phyloP scores from a whole-genome alignment of 2,797 vertebrate species.

The Acrocephalus scirpaceus region DNA sequence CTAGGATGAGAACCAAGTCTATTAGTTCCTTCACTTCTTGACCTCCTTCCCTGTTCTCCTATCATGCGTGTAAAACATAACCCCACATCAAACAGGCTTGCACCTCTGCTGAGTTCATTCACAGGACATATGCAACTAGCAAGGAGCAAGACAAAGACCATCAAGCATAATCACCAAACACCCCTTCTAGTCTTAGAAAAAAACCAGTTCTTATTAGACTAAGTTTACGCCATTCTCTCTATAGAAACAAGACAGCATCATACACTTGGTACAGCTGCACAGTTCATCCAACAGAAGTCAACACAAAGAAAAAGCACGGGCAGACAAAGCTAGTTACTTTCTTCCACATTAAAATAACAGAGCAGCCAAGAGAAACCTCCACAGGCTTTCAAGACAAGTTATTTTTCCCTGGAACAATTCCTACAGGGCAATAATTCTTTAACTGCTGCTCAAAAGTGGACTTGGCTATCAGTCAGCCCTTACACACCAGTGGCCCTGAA shows the following conservation, averaged over 20 bases:
- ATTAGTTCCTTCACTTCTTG: background rate
- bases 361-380: background rate
- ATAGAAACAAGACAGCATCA: background rate
- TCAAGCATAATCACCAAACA: background rate
- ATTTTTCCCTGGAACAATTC: slow-evolving; percentile 5
- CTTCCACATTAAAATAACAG: background rate
- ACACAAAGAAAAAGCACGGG: background rate
- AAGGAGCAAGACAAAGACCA: background rate
- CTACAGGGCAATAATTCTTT: background rate
- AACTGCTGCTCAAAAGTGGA: background rate
- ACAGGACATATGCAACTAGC: background rate
- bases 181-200: background rate
- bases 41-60: background rate
- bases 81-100: background rate
- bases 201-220: background rate
- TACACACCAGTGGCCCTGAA: background rate
- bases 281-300: background rate
- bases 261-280: background rate
- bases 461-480: background rate
- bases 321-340: background rate
- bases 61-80: background rate
- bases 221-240: background rate
- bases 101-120: background rate
- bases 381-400: background rate
- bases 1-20: background rate